phyloP scores from a whole-genome alignment of 1,140 invertebrate genomes.

The Pseudachorutes palmiensis region DNA sequence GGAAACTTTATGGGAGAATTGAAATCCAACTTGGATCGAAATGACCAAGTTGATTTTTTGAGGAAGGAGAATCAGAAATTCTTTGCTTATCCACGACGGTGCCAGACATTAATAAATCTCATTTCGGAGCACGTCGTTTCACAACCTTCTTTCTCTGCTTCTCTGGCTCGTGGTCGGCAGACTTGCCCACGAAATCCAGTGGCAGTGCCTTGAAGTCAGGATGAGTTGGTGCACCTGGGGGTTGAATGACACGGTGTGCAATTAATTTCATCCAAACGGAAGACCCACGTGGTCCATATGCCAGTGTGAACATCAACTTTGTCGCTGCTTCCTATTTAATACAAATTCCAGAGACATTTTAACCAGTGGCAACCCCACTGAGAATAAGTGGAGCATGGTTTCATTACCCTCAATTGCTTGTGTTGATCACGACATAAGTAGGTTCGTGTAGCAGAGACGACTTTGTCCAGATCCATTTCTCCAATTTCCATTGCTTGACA shows the following conservation, averaged over 20 bases:
- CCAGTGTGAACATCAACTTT: conserved; percentile 11
- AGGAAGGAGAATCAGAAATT: no score
- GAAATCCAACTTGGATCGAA: no score
- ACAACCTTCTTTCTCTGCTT: no score
- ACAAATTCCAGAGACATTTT: not conserved
- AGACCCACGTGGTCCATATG: not conserved
- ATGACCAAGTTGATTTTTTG: no score
- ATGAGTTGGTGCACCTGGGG: not conserved
- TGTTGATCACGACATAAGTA: conserved; percentile 32
- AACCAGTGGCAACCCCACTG: not conserved
- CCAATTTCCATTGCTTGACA: conserved; percentile 24
- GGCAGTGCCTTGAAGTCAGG: no score
- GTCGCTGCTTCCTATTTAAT: conserved; percentile 19
- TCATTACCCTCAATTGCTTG: conserved; percentile 31
- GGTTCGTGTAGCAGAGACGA: conserved; percentile 22
- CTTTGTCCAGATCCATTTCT: conserved; percentile 29
- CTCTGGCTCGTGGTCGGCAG: no score
- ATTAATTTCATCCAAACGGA: conserved; percentile 30
- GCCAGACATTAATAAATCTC: no score
- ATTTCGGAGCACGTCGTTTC: no score
- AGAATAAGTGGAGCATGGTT: not conserved
- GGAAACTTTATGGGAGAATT: no score
- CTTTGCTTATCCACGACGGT: no score
- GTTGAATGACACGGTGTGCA: not conserved
- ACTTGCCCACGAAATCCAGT: no score